Evolutionary conservation across 1,140 invertebrate species (phyloP).

Genomic region (Nasonia longicornis): DNA sequence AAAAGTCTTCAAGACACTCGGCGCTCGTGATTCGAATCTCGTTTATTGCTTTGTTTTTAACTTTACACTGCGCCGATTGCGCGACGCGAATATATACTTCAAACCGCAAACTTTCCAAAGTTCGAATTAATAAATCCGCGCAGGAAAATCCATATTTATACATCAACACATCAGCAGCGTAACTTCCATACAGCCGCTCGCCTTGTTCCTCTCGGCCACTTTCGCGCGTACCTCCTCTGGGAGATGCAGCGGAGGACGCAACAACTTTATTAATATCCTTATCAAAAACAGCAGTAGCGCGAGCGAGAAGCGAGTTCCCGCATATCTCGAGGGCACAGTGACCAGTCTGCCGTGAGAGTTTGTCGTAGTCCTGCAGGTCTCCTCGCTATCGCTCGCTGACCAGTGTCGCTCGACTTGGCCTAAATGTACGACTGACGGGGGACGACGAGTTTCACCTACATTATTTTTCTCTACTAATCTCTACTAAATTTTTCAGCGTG

Average conservation of each 20-base stretch:
- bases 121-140: conserved; percentile 33
- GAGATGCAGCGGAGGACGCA: conserved; percentile 33
- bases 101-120: neutral
- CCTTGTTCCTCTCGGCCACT: neutral
- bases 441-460: conserved; percentile 26
- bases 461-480: neutral
- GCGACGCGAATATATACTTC: too few species aligned
- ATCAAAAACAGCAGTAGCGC: conserved; percentile 59
- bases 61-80: too few species aligned
- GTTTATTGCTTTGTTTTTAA: conserved; percentile 50
- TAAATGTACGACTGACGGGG: conserved; percentile 47
- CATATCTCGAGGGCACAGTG: conserved; percentile 61
- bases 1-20: neutral
- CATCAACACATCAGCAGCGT: neutral
- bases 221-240: neutral
- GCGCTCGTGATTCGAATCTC: neutral
- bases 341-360: conserved; percentile 54
- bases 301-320: conserved; percentile 52
- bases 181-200: neutral
- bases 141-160: conserved; percentile 27
- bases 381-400: conserved; percentile 57
- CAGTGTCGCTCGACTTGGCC: conserved; percentile 25
- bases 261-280: conserved; percentile 66
- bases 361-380: conserved; percentile 59
- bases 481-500: conserved; percentile 5